Evolutionary conservation across 2,888 invertebrate species (phyloP), one percentile per base, ranked within the genome.

Genomic region (Amiota communis): DNA sequence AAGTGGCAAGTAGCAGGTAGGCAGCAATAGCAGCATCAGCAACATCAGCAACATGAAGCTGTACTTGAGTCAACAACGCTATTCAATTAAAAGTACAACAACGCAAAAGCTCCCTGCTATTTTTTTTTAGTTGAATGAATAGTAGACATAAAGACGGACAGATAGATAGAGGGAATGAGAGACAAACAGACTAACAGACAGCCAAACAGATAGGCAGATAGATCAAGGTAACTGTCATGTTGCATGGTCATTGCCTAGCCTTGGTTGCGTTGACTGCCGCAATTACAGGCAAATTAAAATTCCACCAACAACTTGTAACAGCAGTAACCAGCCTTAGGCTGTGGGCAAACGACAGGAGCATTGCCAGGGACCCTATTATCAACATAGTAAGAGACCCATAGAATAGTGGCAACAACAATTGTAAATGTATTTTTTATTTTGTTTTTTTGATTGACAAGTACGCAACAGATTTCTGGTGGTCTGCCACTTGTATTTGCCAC

Each of bases 231-330:
- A 51, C 67, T 67, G 67, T 67, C 86, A 82, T 86, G 85, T 83
- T 86, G 82, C 72, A 83, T 47, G 51, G 61, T 48, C 59, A 48
- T 49, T 71, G 64, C 23, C 36, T 71, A 13, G 15, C 61, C 36
- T 68, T 17, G 20, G 9, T 71, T 36, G 76, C 75, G 80, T 78
- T 81, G 78, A 79, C 76, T 78, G 76, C 72, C 74, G 80, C 79
- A 86, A 85, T 85, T 86, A 87, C 81, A 36, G 78, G 79, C 86
- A 85, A 87, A 85, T 85, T 85, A 87, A 85, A 87, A 85, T 87
- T 81, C 85, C 87, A 76, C 76, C 75, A 63, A 53, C 56, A 59
- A 71, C 68, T 15, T 47, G 48, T 17, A 67, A 53, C 36, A 53
- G 23, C 70, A 61, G 15, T 57, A 53, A 49, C 51, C 51, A 15